These are phyloP conservation scores for Symphodus melops DNA, from an alignment of 2,113 vertebrate genomes.

Conservation along the genomic window DNA sequence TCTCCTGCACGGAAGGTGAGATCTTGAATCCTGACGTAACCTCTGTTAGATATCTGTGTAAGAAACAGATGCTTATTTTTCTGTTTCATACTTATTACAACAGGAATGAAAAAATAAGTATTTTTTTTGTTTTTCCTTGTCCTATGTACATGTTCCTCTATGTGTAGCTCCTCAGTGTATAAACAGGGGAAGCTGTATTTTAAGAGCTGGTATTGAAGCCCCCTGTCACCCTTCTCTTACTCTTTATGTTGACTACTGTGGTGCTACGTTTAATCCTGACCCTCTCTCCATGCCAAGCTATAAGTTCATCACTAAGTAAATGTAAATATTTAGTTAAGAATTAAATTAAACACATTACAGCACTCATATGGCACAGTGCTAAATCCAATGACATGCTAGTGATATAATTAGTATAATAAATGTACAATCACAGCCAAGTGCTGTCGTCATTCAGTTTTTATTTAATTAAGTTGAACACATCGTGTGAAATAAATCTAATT, in stretches of 20 bases:
- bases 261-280: slow-evolving; percentile 50
- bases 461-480: background rate
- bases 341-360: background rate
- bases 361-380: background rate
- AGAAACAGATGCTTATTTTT: background rate
- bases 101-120: background rate
- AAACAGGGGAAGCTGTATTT: slow-evolving; percentile 74
- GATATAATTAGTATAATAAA: background rate
- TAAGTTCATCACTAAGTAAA: slow-evolving; percentile 59
- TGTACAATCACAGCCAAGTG: background rate
- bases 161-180: slow-evolving; percentile 45
- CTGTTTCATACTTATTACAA: too few relatives aligned
- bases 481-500: background rate
- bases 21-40: background rate
- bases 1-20: slow-evolving; percentile 64
- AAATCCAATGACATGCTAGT: too few relatives aligned
- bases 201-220: slow-evolving; percentile 53
- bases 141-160: slow-evolving; percentile 7
- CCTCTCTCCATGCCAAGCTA: slow-evolving; percentile 47
- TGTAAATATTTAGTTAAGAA: slow-evolving; percentile 25
- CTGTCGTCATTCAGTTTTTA: background rate
- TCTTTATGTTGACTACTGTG: slow-evolving; percentile 56
- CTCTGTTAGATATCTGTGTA: background rate
- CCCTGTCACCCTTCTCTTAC: slow-evolving; percentile 30
- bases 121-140: background rate